Evolutionary conservation across 1,140 invertebrate species (phyloP).

Genomic region (Micrasema minimum): DNA sequence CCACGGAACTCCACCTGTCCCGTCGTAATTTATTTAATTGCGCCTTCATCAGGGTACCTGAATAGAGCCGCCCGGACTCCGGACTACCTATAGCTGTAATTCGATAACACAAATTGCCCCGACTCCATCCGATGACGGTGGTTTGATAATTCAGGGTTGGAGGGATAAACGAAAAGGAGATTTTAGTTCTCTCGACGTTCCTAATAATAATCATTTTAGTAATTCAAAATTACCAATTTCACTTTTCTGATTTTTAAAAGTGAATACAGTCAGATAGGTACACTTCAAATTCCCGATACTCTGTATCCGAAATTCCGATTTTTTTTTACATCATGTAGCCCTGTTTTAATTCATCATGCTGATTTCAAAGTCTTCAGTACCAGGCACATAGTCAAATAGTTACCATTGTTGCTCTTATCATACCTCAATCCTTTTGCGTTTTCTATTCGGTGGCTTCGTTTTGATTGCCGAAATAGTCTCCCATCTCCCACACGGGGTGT

Average conservation of each 20-base stretch:
- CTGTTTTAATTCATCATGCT: not conserved
- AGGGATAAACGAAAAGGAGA: not conserved
- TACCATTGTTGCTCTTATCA: too few relatives aligned
- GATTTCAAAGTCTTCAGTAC: not conserved
- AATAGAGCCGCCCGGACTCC: not conserved
- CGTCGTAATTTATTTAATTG: constrained; percentile 17
- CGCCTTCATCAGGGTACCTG: not conserved
- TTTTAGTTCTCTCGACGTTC: not conserved
- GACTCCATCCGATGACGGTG: not conserved
- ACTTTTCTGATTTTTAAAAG: too few relatives aligned
- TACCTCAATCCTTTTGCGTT: not conserved
- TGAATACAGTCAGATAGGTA: too few relatives aligned
- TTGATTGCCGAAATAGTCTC: not conserved
- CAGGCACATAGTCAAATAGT: not conserved
- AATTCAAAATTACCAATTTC: too few relatives aligned
- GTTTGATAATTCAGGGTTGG: constrained; percentile 5
- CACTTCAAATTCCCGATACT: constrained; percentile 4
- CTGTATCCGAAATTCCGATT: constrained; percentile 10
- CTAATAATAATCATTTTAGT: too few relatives aligned
- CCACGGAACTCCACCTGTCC: constrained; percentile 10
- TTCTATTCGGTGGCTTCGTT: constrained; percentile 3
- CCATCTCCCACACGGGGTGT: constrained; percentile 15
- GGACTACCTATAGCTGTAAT: constrained; percentile 5
- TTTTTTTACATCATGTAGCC: not conserved
- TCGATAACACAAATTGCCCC: constrained; percentile 18